phyloP scores from a whole-genome alignment of 2,797 vertebrate species.

The Capromys pilorides region DNA sequence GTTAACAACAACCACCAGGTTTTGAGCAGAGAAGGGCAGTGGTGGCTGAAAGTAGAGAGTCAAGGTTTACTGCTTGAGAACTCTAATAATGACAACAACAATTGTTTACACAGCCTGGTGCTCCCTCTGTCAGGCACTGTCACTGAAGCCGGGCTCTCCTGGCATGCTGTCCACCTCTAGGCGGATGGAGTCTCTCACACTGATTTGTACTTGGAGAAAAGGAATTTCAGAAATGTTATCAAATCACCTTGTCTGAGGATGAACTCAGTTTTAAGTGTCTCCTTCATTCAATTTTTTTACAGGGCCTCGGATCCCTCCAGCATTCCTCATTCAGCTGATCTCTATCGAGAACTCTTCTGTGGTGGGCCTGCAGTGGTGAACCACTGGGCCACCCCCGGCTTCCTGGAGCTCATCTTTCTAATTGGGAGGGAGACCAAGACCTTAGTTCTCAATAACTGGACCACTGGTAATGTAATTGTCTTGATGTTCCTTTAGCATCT shows the following conservation, averaged over 20 bases:
- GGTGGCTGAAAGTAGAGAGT: constrained; percentile 54
- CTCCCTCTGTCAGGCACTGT: background rate
- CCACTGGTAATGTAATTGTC: background rate
- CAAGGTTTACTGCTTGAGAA: constrained; percentile 58
- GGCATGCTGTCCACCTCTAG: background rate
- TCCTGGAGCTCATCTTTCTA: background rate
- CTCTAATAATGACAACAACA: background rate
- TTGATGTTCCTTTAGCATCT: constrained; percentile 5
- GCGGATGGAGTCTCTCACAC: background rate
- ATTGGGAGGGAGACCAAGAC: background rate
- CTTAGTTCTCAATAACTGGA: background rate
- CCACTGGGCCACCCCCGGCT: background rate
- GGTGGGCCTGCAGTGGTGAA: background rate
- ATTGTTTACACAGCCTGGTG: background rate
- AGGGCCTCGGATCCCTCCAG: background rate
- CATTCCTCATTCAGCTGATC: background rate
- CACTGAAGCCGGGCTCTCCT: background rate
- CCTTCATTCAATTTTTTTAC: background rate
- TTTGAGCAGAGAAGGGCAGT: constrained; percentile 11
- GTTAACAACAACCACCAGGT: background rate
- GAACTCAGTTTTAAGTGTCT: background rate
- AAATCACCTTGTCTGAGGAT: background rate
- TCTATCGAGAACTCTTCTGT: background rate
- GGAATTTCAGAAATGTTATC: constrained; percentile 30
- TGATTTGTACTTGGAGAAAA: background rate